phyloP scores from a whole-genome alignment of 2,888 invertebrate species.

The Troglohyphantes excavatus region DNA sequence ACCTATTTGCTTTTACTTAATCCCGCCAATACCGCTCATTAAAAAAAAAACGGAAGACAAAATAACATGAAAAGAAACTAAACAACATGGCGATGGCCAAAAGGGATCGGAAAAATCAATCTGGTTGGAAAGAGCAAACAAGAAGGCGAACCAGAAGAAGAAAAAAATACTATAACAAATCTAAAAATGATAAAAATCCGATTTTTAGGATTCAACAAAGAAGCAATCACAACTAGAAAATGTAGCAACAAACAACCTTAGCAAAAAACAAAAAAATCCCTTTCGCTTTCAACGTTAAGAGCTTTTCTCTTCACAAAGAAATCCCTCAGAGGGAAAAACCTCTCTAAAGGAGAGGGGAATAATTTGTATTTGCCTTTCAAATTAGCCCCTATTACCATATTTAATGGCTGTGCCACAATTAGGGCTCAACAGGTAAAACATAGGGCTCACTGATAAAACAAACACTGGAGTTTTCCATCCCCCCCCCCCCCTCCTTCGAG shows the following conservation, averaged over 20 bases:
- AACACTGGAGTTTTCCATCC: conserved; percentile 50
- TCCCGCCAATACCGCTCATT: conserved; percentile 51
- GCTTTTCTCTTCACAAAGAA: conserved; percentile 76
- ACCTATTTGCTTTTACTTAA: conserved; percentile 76
- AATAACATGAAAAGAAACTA: conserved; percentile 36
- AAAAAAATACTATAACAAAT: conserved; percentile 5
- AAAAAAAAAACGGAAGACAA: conserved; percentile 40
- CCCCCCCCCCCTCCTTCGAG: conserved; percentile 42
- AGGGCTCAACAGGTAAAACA: conserved; percentile 78
- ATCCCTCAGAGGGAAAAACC: conserved; percentile 76
- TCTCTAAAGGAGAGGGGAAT: conserved; percentile 75
- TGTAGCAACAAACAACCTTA: conserved; percentile 44
- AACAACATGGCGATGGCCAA: conserved; percentile 59
- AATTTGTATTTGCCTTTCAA: conserved; percentile 79
- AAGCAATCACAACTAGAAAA: conserved; percentile 75
- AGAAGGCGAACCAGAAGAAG: no score
- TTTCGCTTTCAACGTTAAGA: conserved; percentile 78
- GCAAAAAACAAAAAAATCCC: conserved; percentile 47
- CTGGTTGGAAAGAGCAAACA: conserved; percentile 76
- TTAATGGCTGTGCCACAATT: conserved; percentile 79
- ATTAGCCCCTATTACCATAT: conserved; percentile 79
- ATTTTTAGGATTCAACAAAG: conserved; percentile 78
- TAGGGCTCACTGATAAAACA: conserved; percentile 73
- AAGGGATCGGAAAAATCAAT: conserved; percentile 76
- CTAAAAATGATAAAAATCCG: conserved; percentile 72